Evolutionary conservation across 2,888 invertebrate genomes (phyloP), one percentile per base, ranked within the genome.

Genomic region (Sarcophaga variegata): DNA sequence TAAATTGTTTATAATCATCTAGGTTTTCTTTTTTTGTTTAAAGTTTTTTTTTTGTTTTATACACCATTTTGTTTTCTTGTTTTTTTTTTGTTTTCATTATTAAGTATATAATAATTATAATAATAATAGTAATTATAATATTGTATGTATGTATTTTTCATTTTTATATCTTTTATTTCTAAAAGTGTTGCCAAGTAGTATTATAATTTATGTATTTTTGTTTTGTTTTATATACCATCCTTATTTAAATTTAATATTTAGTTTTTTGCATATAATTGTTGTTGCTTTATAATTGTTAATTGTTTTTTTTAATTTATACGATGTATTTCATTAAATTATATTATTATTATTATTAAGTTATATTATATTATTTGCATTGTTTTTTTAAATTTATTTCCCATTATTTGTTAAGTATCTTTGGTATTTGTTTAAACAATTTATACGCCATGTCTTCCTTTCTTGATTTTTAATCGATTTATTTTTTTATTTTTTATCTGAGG

Each of bases 1-100:
- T 90, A 90, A 92, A 91, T 91, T 91, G 89, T 90, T 90, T 85
- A 89, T 88, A 89, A 60, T 89, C 77, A 74, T 88, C 77, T 85
- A 80, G 80, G 22, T 77, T 87, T 87, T 49, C 49, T 49, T 49
- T 49, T 49, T 67, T 67, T 76, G 49, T 77, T 87, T 81, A 78
- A 78, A 67, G 82, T 64, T 76, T 49, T 14, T 49, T 49, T 49
- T 49, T 37, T 37, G 37, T 78, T 86, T 86, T 87, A 74, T 83
- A 83, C 83, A 83, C 86, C 83, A 83, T 86, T 81, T 86, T 82
- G 74, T 84, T 75, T 77, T 81, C 75, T 25, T 27, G 27, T 27
- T 66, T 72, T 67, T 66, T 72, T 67, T 81, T 86, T 82, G 69
- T 84, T 75, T 77, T 81, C 75, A 67, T 83, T 86, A 83, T 83